A percentile compares a stretch with the other conserved stretches of the same genome.
Conservation (phyloP, 2,113 vertebrate genomes). For the Anarhynchus alexandrinus region DNA sequence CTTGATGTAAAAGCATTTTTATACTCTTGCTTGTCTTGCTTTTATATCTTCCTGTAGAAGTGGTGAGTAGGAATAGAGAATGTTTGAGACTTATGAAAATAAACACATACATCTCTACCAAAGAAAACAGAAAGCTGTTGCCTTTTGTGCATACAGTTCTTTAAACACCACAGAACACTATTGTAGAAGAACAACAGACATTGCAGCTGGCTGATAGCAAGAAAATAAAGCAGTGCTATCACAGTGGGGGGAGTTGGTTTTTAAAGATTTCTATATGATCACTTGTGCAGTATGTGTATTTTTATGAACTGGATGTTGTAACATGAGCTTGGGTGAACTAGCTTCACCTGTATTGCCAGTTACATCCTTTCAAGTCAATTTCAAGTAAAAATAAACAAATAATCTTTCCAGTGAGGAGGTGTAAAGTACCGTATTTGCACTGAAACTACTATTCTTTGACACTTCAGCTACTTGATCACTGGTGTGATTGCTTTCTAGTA, state of each 20-base stretch:
- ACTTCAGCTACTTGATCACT: neutral
- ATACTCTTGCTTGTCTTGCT: neutral
- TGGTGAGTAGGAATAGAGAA: neutral
- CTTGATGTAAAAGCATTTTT: neutral
- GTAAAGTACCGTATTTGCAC: neutral
- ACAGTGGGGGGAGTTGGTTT: neutral
- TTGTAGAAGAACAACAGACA: neutral
- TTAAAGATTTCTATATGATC: neutral
- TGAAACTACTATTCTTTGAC: neutral
- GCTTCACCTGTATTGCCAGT: neutral
- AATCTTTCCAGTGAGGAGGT: neutral
- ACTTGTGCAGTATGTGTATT: neutral
- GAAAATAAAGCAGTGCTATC: neutral
- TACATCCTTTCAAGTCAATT: neutral
- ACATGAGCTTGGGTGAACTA: neutral
- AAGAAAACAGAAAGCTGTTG: neutral
- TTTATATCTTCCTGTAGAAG: neutral
- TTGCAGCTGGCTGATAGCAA: neutral
- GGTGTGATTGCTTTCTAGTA: neutral
- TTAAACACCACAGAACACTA: neutral
- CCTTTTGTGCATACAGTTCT: neutral
- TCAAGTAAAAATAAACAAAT: neutral
- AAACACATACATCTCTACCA: accelerated
- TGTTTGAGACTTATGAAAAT: neutral
- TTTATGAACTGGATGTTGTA: neutral